phyloP scores from a whole-genome alignment of 2,113 vertebrate genomes.

The Athene cunicularia region DNA sequence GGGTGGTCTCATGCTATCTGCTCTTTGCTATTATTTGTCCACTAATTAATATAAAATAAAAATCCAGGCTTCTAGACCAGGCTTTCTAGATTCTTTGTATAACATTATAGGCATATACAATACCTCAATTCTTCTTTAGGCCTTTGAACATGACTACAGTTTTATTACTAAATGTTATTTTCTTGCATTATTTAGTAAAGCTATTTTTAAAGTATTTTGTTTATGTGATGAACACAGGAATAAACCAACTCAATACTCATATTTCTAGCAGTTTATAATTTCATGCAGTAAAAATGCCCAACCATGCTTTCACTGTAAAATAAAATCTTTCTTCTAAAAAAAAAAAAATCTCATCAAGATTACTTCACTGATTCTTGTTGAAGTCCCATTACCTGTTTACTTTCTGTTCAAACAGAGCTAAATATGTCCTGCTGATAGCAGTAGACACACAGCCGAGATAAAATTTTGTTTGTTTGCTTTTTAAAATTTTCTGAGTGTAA shows the following conservation, averaged over 20 bases:
- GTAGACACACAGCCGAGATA: not conserved
- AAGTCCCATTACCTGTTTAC: constrained; percentile 18
- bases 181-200: not conserved
- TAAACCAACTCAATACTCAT: not conserved
- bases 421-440: constrained; percentile 34
- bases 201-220: constrained; percentile 9
- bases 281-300: not conserved
- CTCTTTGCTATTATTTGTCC: not conserved
- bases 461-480: constrained; percentile 54
- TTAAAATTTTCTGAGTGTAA: constrained; percentile 22
- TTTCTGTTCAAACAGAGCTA: constrained; percentile 18
- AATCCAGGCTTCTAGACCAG: not conserved
- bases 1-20: not conserved
- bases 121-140: not conserved
- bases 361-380: not conserved
- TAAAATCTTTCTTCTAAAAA: not conserved
- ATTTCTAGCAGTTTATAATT: constrained; percentile 18
- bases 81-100: not conserved
- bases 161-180: not conserved
- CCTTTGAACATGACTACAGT: not conserved
- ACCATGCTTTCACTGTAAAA: not conserved
- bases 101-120: not conserved
- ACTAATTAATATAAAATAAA: not conserved
- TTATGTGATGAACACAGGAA: not conserved
- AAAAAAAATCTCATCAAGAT: not conserved